A percentile compares a stretch with the other conserved stretches of the same genome.
Evolutionary conservation across 2,888 invertebrate species (phyloP).

Genomic region (Gasteruption jaculator): DNA sequence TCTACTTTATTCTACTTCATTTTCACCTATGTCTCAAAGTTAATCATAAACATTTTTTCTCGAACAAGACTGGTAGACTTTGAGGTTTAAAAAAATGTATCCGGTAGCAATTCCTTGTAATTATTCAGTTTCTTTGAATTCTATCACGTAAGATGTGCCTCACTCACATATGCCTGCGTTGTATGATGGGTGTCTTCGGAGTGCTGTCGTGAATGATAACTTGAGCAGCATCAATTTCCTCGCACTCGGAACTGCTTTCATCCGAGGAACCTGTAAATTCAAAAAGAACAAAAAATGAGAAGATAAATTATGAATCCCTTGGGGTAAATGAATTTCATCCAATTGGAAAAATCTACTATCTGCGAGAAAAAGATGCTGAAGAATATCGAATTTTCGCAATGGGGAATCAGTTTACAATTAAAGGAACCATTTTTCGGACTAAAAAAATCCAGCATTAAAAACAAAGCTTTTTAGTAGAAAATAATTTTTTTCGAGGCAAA

Average conservation of each 20-base stretch:
- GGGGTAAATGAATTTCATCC: constrained; percentile 5
- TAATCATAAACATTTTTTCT: background rate
- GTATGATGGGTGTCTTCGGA: constrained; percentile 66
- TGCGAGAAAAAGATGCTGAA: no score
- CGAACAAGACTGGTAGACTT: background rate
- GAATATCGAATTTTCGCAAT: no score
- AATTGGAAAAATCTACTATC: no score
- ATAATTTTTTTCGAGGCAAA: no score
- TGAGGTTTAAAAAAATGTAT: background rate
- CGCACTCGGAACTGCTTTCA: constrained; percentile 53
- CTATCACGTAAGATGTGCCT: constrained; percentile 23
- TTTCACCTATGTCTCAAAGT: no score
- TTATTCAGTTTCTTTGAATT: no score
- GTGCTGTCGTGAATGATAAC: constrained; percentile 78
- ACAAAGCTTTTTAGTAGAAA: no score
- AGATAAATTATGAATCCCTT: no score
- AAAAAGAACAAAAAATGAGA: no score
- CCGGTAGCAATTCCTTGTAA: background rate
- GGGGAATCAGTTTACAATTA: no score
- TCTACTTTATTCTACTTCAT: background rate
- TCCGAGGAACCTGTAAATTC: constrained; percentile 27
- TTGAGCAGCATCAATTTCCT: constrained; percentile 73
- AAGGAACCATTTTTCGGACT: no score
- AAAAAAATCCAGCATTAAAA: no score
- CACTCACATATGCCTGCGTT: constrained; percentile 49